phyloP scores from a whole-genome alignment of 2,888 invertebrate genomes.

The Globia sparganii region DNA sequence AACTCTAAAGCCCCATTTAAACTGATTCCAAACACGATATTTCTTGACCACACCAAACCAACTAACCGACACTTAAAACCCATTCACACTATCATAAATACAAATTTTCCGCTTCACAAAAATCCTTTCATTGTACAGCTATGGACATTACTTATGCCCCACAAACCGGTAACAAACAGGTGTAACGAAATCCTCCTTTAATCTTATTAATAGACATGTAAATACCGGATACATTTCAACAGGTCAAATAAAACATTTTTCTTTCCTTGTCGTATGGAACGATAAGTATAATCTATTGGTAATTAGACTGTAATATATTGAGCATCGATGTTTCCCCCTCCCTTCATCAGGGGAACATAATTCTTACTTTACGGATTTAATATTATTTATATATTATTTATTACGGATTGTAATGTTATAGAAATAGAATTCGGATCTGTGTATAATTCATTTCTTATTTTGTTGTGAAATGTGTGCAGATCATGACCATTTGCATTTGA shows the following conservation, averaged over 20 bases:
- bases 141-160: constrained; percentile 36
- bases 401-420: constrained; percentile 70
- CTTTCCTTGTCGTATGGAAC: constrained; percentile 71
- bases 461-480: constrained; percentile 63
- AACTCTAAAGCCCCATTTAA: background rate
- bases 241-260: constrained; percentile 84
- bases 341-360: constrained; percentile 85
- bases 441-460: constrained; percentile 69
- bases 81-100: constrained; percentile 63
- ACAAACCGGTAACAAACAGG: constrained; percentile 63
- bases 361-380: constrained; percentile 84
- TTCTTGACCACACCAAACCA: constrained; percentile 31
- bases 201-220: constrained; percentile 86
- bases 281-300: constrained; percentile 89
- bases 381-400: constrained; percentile 79
- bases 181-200: constrained; percentile 74
- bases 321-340: constrained; percentile 82
- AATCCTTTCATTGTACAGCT: constrained; percentile 52
- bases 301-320: constrained; percentile 88
- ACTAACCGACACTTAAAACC: constrained; percentile 31
- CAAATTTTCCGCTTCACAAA: constrained; percentile 56
- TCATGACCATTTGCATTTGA: constrained; percentile 55
- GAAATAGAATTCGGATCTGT: constrained; percentile 59
- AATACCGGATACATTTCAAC: constrained; percentile 82
- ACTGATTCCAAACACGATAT: constrained; percentile 5